Evolutionary conservation across 2,888 invertebrate genomes (phyloP), one percentile per base, ranked within the genome.

Genomic region (Tetragonisca angustula): DNA sequence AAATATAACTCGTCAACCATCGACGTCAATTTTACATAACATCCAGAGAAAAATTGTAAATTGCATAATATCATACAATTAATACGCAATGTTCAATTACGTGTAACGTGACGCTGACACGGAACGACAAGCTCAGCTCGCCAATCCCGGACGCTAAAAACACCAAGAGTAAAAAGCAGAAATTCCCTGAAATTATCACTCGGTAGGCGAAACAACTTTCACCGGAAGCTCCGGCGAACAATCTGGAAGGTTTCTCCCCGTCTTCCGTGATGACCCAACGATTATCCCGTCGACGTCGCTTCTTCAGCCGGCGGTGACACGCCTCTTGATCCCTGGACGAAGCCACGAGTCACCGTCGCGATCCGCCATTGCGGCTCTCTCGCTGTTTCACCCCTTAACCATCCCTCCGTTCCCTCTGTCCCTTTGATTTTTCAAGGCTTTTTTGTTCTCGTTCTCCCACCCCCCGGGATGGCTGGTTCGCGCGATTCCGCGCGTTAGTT

Each of bases 201-300:
- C 64, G 13, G 2, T 9, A 24, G n/a, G 13, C n/a, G 4, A 5
- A 13, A 11, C 5, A 32, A 68, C 36, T 49, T 52, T 64, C 49
- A 43, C 49, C 72, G 76, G 82, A 86, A 86, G 83, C 86, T 71
- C n/a, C n/a, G 49, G 43, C 70, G 73, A 74, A 64, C 61, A 54
- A 75, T 61, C 69, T 43, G 52, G 69, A 54, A 52, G 27, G 65
- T 69, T 71, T 50, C 79, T 36, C 43, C 56, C 43, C 52, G 70
- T n/a, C 75, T 70, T 61, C 88, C 81, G 81, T 50, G 90, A 85
- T 88, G 88, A 93, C 87, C 91, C 90, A 86, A 84, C 91, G 91
- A 93, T 93, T 93, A 92, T 92, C 91, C 92, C 92, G 93, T 93
- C 93, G 93, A 93, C 93, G 92, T 92, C 92, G 89, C 89, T 88